These are phyloP conservation scores for Castor canadensis DNA, from an alignment of 2,113 vertebrate genomes.

Conservation along the genomic window DNA sequence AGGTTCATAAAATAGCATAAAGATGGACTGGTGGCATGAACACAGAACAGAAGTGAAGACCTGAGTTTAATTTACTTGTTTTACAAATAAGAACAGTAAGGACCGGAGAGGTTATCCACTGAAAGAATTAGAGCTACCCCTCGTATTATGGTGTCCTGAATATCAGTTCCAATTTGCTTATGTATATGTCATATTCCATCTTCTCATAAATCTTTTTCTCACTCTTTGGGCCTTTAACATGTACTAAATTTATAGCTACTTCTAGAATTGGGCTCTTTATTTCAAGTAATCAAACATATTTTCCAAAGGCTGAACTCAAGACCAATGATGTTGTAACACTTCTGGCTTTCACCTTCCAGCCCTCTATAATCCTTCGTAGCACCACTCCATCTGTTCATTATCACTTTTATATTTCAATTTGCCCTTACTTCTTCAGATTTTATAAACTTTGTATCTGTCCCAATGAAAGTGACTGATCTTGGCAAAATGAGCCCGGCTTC, in stretches of 20 bases:
- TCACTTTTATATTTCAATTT: neutral
- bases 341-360: neutral
- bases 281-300: neutral
- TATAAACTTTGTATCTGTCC: neutral
- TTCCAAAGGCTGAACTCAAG: neutral
- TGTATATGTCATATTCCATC: neutral
- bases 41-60: neutral
- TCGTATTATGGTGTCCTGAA: neutral
- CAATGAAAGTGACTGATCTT: neutral
- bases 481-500: neutral
- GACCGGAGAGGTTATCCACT: neutral
- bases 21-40: neutral
- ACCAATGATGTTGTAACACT: no score
- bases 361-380: neutral
- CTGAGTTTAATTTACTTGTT: neutral
- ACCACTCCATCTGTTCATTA: neutral
- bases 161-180: neutral
- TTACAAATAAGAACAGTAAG: neutral
- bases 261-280: neutral
- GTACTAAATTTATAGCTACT: neutral
- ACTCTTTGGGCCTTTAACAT: neutral
- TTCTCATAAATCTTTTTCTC: neutral
- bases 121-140: neutral
- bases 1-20: rapidly evolving
- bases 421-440: neutral